Percentiles rank a stretch among this genome's conserved stretches.
These are phyloP conservation scores for Netelia fuscicornis DNA, from an alignment of 2,888 invertebrate genomes.

Conservation along the genomic window DNA sequence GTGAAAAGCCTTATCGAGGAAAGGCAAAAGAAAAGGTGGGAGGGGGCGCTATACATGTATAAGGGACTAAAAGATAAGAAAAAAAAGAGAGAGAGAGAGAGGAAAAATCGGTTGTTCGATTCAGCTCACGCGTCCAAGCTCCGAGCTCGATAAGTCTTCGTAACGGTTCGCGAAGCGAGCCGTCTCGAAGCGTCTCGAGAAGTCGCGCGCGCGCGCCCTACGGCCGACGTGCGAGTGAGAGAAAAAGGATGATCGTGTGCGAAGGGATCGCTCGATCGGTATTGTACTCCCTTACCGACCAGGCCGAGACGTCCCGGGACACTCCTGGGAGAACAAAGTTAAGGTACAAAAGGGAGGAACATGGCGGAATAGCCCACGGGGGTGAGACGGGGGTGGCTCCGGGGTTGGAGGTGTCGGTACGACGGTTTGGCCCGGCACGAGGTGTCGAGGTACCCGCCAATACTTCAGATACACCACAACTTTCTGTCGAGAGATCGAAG, in stretches of 20 bases:
- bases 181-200: slow-evolving; percentile 65
- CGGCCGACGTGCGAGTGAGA: slow-evolving; percentile 8
- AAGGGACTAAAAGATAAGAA: slow-evolving; percentile 4
- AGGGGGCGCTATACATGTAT: slow-evolving; percentile 17
- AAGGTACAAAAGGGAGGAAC: slow-evolving; percentile 9
- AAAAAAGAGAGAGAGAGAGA: slow-evolving; percentile 31
- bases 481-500: slow-evolving; percentile 53
- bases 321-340: slow-evolving; percentile 57
- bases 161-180: slow-evolving; percentile 66
- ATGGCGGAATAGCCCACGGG: too few species aligned
- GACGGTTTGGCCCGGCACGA: slow-evolving; percentile 20
- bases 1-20: not conserved
- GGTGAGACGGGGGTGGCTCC: not conserved
- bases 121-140: slow-evolving; percentile 69
- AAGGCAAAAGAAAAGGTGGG: slow-evolving; percentile 1
- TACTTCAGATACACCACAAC: slow-evolving; percentile 60
- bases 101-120: slow-evolving; percentile 66
- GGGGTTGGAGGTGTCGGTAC: slow-evolving; percentile 12
- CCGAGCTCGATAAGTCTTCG: slow-evolving; percentile 68
- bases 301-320: slow-evolving; percentile 39
- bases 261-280: slow-evolving; percentile 19
- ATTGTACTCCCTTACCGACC: slow-evolving; percentile 32
- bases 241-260: not conserved
- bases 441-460: slow-evolving; percentile 42
- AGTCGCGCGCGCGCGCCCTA: slow-evolving; percentile 51